A percentile compares a stretch with the other conserved stretches of the same genome.
Evolutionary conservation across 2,888 invertebrate genomes (phyloP).

Genomic region (Pseudococcus viburni): DNA sequence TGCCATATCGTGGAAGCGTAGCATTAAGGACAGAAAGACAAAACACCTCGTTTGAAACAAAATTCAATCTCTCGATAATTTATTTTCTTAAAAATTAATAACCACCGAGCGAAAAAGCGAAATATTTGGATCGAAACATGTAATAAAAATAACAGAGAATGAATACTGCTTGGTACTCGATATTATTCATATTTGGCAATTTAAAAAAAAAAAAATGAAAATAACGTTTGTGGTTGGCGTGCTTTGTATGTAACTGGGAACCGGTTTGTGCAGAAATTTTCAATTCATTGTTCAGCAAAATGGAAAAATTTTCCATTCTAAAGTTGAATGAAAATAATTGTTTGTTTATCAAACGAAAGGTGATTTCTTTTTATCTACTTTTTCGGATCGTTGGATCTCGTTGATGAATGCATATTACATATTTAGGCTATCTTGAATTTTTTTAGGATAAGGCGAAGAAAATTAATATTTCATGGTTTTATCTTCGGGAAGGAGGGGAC

Average conservation of each 20-base stretch:
- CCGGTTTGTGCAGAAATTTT: conserved; percentile 15
- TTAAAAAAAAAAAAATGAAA: neutral
- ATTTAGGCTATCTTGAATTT: neutral
- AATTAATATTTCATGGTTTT: too few species aligned
- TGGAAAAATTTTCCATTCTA: neutral
- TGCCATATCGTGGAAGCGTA: neutral
- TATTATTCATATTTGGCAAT: too few species aligned
- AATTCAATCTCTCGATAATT: neutral
- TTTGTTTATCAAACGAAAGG: neutral
- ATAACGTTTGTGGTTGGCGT: neutral
- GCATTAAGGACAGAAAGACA: neutral
- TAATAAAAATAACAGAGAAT: too few species aligned
- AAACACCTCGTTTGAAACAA: neutral
- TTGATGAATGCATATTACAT: too few species aligned
- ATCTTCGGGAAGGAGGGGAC: too few species aligned
- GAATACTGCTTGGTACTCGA: too few species aligned
- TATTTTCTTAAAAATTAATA: neutral
- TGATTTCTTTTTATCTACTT: neutral
- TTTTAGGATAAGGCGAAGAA: neutral
- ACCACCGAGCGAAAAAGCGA: neutral
- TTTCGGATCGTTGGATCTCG: neutral
- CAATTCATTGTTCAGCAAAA: conserved; percentile 20
- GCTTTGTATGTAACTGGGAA: neutral
- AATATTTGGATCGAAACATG: too few species aligned
- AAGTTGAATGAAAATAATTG: conserved; percentile 7